These are phyloP conservation scores for Falcunculus frontatus DNA, from an alignment of 2,113 vertebrate genomes.

Conservation along the genomic window DNA sequence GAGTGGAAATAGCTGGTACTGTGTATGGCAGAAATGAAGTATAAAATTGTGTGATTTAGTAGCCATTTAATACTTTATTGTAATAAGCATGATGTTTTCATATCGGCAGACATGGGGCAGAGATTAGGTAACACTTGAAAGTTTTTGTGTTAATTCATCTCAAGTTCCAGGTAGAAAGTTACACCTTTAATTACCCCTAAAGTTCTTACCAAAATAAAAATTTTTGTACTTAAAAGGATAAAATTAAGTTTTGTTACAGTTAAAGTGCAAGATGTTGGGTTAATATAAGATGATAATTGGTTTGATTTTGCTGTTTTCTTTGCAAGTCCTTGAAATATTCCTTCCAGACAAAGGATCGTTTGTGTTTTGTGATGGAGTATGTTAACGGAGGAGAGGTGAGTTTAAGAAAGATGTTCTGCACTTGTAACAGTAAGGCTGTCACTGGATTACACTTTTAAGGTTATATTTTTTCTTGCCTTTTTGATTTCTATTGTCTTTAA, in stretches of 20 bases:
- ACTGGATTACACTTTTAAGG: background rate
- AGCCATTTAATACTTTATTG: background rate
- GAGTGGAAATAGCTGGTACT: background rate
- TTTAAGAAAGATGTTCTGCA: background rate
- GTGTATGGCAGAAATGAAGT: background rate
- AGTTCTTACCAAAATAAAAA: background rate
- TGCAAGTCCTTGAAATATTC: slow-evolving; percentile 96
- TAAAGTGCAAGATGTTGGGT: background rate
- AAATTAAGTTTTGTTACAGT: slow-evolving; percentile 1
- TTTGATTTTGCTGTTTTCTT: slow-evolving; percentile 70
- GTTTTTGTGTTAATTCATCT: background rate
- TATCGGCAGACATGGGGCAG: background rate
- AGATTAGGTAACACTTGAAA: background rate
- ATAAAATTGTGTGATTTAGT: background rate
- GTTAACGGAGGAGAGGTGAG: slow-evolving; percentile 97
- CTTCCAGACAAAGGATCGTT: slow-evolving; percentile 96
- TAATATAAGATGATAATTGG: slow-evolving; percentile 28
- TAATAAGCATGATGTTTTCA: background rate
- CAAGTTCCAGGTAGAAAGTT: background rate
- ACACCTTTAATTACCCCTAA: background rate
- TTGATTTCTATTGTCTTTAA: background rate
- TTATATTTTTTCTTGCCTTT: background rate
- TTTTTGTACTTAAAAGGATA: background rate
- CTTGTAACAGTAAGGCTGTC: background rate
- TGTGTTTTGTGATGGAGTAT: slow-evolving; percentile 98